Conservation (phyloP, 2,888 invertebrate genomes). For the Periphyllus acericola region DNA sequence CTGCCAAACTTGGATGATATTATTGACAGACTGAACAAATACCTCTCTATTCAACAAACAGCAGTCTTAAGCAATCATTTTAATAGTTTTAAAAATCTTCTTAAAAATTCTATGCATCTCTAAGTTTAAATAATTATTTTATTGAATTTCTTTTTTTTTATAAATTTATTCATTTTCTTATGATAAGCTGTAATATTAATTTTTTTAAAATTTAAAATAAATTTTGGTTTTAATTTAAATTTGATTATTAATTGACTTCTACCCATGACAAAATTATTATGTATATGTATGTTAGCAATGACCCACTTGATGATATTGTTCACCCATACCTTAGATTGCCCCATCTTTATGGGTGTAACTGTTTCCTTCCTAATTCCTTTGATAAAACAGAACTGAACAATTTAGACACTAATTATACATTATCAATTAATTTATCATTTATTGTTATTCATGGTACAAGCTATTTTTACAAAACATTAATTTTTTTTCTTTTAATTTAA, state of each 20-base stretch:
- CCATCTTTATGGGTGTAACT: too few species aligned
- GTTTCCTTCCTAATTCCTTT: too few species aligned
- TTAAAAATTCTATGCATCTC: background rate
- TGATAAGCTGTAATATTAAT: background rate
- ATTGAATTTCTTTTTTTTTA: background rate
- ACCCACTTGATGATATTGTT: too few species aligned
- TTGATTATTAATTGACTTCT: background rate
- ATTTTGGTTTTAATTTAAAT: background rate
- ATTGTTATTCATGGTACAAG: too few species aligned
- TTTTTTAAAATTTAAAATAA: background rate
- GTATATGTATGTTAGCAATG: too few species aligned
- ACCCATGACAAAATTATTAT: too few species aligned
- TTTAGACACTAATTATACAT: too few species aligned
- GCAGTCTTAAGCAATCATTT: conserved; percentile 32
- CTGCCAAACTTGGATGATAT: conserved; percentile 78
- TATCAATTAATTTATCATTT: too few species aligned
- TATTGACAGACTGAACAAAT: conserved; percentile 64
- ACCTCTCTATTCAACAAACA: conserved; percentile 26
- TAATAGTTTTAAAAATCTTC: conserved; percentile 30
- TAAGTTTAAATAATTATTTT: conserved; percentile 3
- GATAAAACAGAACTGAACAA: too few species aligned
- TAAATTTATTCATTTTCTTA: background rate
- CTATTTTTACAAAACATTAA: too few species aligned
- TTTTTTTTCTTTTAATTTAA: too few species aligned
- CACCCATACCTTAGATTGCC: too few species aligned